Evolutionary conservation across 2,888 invertebrate species (phyloP), one percentile per base, ranked within the genome.

Genomic region (Ichneumon xanthorius): DNA sequence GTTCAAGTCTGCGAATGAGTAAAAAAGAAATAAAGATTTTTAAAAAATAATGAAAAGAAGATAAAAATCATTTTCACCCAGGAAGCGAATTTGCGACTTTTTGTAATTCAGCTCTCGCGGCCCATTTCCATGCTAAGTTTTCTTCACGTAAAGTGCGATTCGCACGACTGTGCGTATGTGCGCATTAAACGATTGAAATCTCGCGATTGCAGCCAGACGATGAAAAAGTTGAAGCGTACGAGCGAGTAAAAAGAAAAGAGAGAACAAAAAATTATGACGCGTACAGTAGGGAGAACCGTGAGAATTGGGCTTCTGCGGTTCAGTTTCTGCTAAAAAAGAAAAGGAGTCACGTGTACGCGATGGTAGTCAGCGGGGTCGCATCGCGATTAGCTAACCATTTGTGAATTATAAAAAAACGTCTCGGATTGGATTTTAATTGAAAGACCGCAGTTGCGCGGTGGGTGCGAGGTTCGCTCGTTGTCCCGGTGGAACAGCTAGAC

Each of bases 261-360:
- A 48, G 48, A n/a, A 48, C 61, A 58, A 75, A 80, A 68, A 65
- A 40, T 30, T 45, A 48, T 61, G 67, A 37, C 30, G 48, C 16
- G 58, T 11, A 58, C 40, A 30, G 45, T 5, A 19, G 53, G 16
- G 84, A 86, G 84, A 89, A 87, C 82, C 92, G 91, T 93, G 93
- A 92, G 93, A 93, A 93, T 91, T 88, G 84, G 93, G 93, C 89
- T 91, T 89, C 88, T 87, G 82, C 86, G 86, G 86, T 53, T 55
- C 82, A 71, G 75, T 48, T 72, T 63, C 48, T 45, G 65, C 73
- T 76, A 7, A 14, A 73, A 73, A 65, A 75, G 48, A 50, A 33
- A 78, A 84, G 77, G 76, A 53, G 61, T 26, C 58, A 50, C 19
- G 40, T 14, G 84, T 76, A 50, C 67, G 71, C 67, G 71, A 78